Percentiles rank a stretch among this genome's conserved stretches.
phyloP scores from a whole-genome alignment of 2,113 vertebrate species.

The Anarhynchus alexandrinus region DNA sequence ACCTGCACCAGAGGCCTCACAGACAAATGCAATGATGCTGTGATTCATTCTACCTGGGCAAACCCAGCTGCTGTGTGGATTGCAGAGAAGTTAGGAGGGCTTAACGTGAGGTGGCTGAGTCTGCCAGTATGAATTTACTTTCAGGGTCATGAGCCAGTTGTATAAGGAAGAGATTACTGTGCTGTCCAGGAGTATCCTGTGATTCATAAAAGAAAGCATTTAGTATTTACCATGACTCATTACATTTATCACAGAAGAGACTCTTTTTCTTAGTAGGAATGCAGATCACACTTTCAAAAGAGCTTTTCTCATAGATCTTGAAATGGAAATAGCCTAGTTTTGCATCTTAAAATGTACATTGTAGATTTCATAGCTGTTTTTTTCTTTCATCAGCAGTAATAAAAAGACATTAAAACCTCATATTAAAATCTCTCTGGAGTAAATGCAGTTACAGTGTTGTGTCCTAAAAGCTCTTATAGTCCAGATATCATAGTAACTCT shows the following conservation, averaged over 20 bases:
- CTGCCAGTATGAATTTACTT: background rate
- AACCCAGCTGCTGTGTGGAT: background rate
- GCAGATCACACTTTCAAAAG: background rate
- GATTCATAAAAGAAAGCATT: conserved; percentile 2
- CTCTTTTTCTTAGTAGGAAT: background rate
- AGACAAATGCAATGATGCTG: background rate
- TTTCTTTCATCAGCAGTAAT: background rate
- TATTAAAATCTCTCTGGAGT: background rate
- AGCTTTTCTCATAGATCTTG: background rate
- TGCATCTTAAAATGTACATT: background rate
- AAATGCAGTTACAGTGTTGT: background rate
- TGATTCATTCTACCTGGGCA: background rate
- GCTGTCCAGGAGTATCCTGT: background rate
- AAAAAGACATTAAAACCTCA: background rate
- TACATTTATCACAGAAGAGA: background rate
- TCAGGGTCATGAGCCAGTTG: background rate
- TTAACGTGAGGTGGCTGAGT: background rate
- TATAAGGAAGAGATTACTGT: background rate
- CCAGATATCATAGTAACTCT: background rate
- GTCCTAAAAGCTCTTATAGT: background rate
- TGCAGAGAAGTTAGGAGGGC: background rate
- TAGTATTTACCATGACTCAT: background rate
- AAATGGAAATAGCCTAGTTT: background rate
- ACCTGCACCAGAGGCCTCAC: background rate
- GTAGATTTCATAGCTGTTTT: background rate